phyloP scores from a whole-genome alignment of 1,140 invertebrate genomes.

The Coboldia fuscipes region DNA sequence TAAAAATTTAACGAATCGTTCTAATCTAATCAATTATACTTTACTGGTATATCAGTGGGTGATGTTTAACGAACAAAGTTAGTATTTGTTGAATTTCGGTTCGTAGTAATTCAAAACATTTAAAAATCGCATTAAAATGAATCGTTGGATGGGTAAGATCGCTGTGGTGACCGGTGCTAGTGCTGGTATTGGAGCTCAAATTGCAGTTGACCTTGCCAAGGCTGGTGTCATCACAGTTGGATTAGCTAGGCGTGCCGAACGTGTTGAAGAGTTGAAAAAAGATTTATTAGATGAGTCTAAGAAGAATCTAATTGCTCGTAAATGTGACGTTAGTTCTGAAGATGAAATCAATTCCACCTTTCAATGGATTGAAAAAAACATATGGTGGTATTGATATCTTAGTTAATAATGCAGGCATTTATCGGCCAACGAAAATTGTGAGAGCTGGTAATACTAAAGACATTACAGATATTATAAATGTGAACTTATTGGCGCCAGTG shows the following conservation, averaged over 20 bases:
- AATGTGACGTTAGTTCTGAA: conserved; percentile 34
- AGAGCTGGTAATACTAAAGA: not conserved
- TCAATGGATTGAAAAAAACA: conserved; percentile 27
- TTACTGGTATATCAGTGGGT: no score
- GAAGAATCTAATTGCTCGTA: conserved; percentile 13
- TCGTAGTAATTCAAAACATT: no score
- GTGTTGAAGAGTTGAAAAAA: conserved; percentile 11
- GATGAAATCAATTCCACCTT: conserved; percentile 38
- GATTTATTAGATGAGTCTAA: conserved; percentile 8
- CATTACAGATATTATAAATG: no score
- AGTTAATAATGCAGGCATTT: conserved; percentile 41
- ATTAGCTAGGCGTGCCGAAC: conserved; percentile 23
- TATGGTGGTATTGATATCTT: conserved; percentile 38
- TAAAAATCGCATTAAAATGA: conserved; percentile 16
- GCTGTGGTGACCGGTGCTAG: conserved; percentile 32
- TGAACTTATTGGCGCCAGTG: conserved; percentile 27
- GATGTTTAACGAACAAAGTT: no score
- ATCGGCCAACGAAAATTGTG: not conserved
- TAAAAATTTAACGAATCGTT: no score
- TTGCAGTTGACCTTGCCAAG: conserved; percentile 17
- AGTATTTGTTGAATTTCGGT: no score
- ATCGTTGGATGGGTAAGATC: conserved; percentile 25
- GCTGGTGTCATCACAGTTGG: conserved; percentile 28
- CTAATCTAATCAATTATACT: no score
- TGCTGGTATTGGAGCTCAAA: conserved; percentile 17